These are phyloP conservation scores for Melanaphis sacchari DNA, from an alignment of 1,140 invertebrate genomes.

Conservation along the genomic window DNA sequence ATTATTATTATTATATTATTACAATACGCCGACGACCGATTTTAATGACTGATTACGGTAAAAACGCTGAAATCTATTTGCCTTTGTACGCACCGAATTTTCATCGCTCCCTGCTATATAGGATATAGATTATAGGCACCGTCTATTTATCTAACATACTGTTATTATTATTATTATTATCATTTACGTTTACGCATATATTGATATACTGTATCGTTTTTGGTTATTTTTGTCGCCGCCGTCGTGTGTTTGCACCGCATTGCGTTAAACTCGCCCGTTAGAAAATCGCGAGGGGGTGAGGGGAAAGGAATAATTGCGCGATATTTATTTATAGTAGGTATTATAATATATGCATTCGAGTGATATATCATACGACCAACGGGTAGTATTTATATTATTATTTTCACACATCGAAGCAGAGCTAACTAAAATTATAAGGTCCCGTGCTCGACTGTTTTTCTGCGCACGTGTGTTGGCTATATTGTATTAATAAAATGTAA, in stretches of 20 bases:
- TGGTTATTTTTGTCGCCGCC: background rate
- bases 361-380: background rate
- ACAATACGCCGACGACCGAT: background rate
- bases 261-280: background rate
- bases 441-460: background rate
- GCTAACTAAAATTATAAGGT: background rate
- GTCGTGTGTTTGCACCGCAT: background rate
- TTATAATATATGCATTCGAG: background rate
- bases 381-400: constrained; percentile 10
- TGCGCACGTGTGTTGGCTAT: background rate
- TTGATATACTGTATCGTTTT: background rate
- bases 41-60: background rate
- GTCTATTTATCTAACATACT: background rate
- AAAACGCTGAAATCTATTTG: background rate
- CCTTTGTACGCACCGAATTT: background rate
- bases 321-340: background rate
- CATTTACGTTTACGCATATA: background rate
- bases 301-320: background rate
- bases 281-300: background rate
- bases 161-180: background rate
- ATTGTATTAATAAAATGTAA: background rate
- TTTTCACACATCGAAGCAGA: background rate
- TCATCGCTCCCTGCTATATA: no score
- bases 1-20: no score
- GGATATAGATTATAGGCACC: background rate